Evolutionary conservation across 92 coral and sea anemone genomes (phyloP), one percentile per base, ranked within the genome.

Genomic region (Porites lobata): DNA sequence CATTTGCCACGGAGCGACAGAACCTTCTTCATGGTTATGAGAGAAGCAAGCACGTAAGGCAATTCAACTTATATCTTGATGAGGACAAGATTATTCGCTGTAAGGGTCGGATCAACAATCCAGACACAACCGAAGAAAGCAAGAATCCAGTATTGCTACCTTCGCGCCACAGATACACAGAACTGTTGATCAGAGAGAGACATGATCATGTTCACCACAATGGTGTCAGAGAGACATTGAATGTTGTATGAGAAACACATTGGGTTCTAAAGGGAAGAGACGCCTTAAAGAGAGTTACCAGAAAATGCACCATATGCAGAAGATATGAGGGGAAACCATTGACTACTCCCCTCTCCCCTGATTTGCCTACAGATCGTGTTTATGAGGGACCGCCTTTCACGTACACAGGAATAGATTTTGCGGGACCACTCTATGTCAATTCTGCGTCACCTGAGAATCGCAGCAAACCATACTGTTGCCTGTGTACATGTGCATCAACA

Each of bases 261-360:
- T 80, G 63, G 75, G 43, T 9, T 9, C 14, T 66, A 10, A 80
- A 66, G 20, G 85, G 74, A 68, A 80, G 85, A 24, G 63, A 80
- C 50, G 75, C 79, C 11, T 63, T 75, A 17, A 58, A 14, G 81
- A 22, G 61, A 51, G 14, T 66, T 26, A 17, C 17, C 62, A 47
- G 62, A 29, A 79, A 79, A 32, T 65, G 61, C 18, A 38, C 17
- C 20, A n/a, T 51, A 7, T 79, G 84, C 7, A 32, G 8, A 47
- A 32, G 75, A 8, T 32, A 32, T 47, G 59, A 79, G 65, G 62
- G 74, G 19, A 65, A 2, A 1, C 13, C 84, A 7, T 65, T 14
- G 24, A 9, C 74, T n/a, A 21, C 32, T 15, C 75, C 84, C 20
- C 18, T 15, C 15, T 64, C 84, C 6, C 29, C 84, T 10, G 0